Conservation (phyloP, 2,113 vertebrate species). For the human region DNA sequence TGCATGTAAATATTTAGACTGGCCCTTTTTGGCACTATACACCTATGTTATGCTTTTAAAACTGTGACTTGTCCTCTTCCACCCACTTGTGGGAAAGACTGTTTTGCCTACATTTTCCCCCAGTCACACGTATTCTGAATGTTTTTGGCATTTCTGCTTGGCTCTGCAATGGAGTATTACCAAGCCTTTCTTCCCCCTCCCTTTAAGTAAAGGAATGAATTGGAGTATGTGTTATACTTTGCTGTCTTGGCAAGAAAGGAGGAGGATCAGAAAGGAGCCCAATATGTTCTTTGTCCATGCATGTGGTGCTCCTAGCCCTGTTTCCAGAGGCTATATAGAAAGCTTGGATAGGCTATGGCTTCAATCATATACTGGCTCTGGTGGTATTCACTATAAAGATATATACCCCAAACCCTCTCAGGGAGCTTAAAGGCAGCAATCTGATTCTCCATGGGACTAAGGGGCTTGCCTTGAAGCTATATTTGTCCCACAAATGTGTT, state of each 20-base stretch:
- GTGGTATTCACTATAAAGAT: not conserved
- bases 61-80: conserved; percentile 71
- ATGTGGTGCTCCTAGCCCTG: conserved; percentile 53
- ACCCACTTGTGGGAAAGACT: conserved; percentile 72
- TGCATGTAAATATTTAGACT: conserved; percentile 59
- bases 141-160: conserved; percentile 59
- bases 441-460: not conserved
- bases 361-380: not conserved
- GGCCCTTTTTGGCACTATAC: conserved; percentile 63
- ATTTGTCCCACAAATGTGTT: conserved; percentile 31
- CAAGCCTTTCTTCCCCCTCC: conserved; percentile 50
- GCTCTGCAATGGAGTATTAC: conserved; percentile 49
- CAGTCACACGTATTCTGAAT: conserved; percentile 60
- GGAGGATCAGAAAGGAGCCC: conserved; percentile 67
- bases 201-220: conserved; percentile 62
- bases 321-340: conserved; percentile 76
- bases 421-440: not conserved
- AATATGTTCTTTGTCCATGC: conserved; percentile 9
- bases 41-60: conserved; percentile 75
- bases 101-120: conserved; percentile 65
- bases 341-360: conserved; percentile 49
- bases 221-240: conserved; percentile 47
- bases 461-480: not conserved
- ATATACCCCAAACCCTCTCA: not conserved
- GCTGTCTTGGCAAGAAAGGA: conserved; percentile 53